Percentiles rank a stretch among this genome's conserved stretches.
phyloP scores from a whole-genome alignment of 2,113 vertebrate genomes.

The Psittacus erithacus region DNA sequence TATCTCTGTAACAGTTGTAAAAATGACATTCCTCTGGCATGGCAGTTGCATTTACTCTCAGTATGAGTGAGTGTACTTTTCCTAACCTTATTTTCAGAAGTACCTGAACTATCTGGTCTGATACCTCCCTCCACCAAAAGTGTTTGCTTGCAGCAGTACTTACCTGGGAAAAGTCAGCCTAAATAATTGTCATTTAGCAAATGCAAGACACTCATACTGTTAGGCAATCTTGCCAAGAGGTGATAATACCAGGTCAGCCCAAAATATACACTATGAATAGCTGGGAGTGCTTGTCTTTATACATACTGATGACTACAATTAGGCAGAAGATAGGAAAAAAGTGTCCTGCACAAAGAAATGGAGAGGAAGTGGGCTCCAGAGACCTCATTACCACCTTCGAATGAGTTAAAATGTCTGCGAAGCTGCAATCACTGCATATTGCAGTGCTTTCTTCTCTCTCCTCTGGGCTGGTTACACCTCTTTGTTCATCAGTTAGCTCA shows the following conservation, averaged over 20 bases:
- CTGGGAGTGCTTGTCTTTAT: background rate
- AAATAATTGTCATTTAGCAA: background rate
- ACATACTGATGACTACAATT: background rate
- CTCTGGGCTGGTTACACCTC: background rate
- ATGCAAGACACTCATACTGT: background rate
- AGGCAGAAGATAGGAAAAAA: background rate
- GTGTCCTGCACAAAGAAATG: background rate
- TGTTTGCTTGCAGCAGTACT: background rate
- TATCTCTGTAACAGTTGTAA: background rate
- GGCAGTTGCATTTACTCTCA: background rate
- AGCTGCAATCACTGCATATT: background rate
- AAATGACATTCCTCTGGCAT: background rate
- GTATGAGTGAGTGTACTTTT: background rate
- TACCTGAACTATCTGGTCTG: background rate
- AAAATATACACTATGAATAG: background rate
- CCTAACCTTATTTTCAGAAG: background rate
- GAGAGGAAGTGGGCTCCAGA: background rate
- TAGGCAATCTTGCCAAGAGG: background rate
- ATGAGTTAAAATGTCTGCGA: background rate
- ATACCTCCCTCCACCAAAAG: background rate
- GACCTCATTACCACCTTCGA: background rate
- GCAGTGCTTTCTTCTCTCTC: background rate
- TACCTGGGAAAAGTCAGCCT: background rate
- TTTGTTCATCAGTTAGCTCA: background rate
- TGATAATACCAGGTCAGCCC: background rate